phyloP scores from a whole-genome alignment of 1,140 invertebrate genomes.

The Drosophila cardini region DNA sequence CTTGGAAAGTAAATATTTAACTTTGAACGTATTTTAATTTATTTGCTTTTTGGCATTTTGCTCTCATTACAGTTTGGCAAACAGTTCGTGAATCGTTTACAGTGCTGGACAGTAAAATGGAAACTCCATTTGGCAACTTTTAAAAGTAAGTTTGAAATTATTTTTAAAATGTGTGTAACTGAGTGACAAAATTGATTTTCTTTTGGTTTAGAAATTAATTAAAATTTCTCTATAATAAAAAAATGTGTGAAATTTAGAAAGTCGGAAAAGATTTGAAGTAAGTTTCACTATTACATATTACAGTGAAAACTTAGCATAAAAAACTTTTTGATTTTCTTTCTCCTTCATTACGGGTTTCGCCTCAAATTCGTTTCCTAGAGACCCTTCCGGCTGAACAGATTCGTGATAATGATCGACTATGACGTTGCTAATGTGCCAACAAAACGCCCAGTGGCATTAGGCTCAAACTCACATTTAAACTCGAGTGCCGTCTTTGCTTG shows the following conservation, averaged over 20 bases:
- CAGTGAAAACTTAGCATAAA: constrained; percentile 25
- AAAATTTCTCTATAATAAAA: not conserved
- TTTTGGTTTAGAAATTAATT: constrained; percentile 8
- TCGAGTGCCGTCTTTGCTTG: not conserved
- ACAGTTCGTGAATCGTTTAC: constrained; percentile 54
- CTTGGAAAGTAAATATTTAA: constrained; percentile 55
- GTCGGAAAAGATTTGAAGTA: constrained; percentile 26
- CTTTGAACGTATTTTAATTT: constrained; percentile 62
- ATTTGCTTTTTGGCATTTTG: constrained; percentile 55
- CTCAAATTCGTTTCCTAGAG: constrained; percentile 38
- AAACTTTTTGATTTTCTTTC: constrained; percentile 21
- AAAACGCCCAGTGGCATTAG: constrained; percentile 45
- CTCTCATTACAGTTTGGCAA: constrained; percentile 70
- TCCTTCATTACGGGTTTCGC: constrained; percentile 10
- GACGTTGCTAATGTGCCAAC: constrained; percentile 65
- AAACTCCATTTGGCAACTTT: constrained; percentile 42
- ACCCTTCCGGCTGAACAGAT: constrained; percentile 38
- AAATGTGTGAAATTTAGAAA: constrained; percentile 36
- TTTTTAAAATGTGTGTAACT: not conserved
- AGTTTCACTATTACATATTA: constrained; percentile 30
- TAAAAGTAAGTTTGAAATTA: constrained; percentile 54
- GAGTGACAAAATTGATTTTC: too few relatives aligned
- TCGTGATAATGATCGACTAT: constrained; percentile 46
- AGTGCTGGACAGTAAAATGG: constrained; percentile 47
- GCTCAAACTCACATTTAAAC: constrained; percentile 12